A percentile compares a stretch with the other conserved stretches of the same genome.
Conservation (phyloP, 2,888 invertebrate species). For the Seira sanloemensis region DNA sequence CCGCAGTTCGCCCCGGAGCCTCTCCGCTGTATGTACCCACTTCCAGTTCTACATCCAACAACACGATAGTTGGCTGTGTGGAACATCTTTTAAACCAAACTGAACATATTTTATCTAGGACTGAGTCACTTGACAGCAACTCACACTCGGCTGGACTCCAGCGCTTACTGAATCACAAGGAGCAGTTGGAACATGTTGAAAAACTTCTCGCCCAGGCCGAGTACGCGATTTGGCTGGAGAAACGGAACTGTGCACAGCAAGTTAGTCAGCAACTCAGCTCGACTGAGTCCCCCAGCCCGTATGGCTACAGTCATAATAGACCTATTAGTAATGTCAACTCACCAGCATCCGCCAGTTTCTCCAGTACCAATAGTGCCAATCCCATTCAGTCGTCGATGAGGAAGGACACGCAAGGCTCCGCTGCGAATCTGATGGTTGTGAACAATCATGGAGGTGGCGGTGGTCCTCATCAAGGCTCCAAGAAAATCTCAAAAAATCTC, state of each 20-base stretch:
- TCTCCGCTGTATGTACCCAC: slow-evolving; percentile 70
- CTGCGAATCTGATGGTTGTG: slow-evolving; percentile 67
- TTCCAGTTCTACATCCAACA: slow-evolving; percentile 69
- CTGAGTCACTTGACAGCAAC: slow-evolving; percentile 73
- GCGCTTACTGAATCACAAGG: slow-evolving; percentile 73
- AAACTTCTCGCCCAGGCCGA: slow-evolving; percentile 74
- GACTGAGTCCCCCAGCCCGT: slow-evolving; percentile 71
- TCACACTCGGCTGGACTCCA: slow-evolving; percentile 73
- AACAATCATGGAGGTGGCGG: slow-evolving; percentile 65
- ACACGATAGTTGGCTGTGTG: slow-evolving; percentile 72
- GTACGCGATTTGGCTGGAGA: slow-evolving; percentile 73
- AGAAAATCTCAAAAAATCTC: slow-evolving; percentile 73
- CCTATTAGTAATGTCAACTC: slow-evolving; percentile 60
- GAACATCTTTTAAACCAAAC: slow-evolving; percentile 74
- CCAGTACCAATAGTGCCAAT: slow-evolving; percentile 72
- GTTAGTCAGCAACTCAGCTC: slow-evolving; percentile 73
- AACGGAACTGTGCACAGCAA: slow-evolving; percentile 73
- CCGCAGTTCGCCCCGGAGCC: slow-evolving; percentile 65
- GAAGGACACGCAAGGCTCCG: slow-evolving; percentile 48
- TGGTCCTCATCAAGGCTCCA: slow-evolving; percentile 66
- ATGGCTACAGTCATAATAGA: slow-evolving; percentile 70
- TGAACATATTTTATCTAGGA: slow-evolving; percentile 74
- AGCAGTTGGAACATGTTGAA: slow-evolving; percentile 73
- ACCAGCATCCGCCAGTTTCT: slow-evolving; percentile 70
- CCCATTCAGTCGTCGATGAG: slow-evolving; percentile 65